Conservation (phyloP, 1,140 invertebrate genomes). For the Rhyzopertha dominica region DNA sequence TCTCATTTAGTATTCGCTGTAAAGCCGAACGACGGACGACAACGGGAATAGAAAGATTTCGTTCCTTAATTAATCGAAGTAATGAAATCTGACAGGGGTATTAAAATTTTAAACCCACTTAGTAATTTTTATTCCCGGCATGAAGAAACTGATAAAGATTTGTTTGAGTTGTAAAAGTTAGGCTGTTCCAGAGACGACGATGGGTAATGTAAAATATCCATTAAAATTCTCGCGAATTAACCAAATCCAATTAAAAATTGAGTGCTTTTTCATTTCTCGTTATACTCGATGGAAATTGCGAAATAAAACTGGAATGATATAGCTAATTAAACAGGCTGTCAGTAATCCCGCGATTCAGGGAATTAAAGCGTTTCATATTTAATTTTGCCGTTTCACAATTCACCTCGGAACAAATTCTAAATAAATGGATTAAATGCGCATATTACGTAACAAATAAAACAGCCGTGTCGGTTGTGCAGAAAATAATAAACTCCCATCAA, state of each 20-base stretch:
- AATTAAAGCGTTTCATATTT: constrained; percentile 20
- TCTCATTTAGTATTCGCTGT: too few species aligned
- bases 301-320: constrained; percentile 37
- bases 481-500: constrained; percentile 14
- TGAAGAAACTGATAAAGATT: too few species aligned
- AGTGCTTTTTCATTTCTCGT: constrained; percentile 46
- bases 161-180: constrained; percentile 31
- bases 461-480: constrained; percentile 9
- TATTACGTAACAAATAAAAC: constrained; percentile 9
- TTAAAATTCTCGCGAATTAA: constrained; percentile 47
- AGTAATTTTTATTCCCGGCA: too few species aligned
- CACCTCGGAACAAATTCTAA: constrained; percentile 9
- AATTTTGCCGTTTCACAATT: constrained; percentile 16
- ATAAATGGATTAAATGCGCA: constrained; percentile 4
- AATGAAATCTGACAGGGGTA: too few species aligned
- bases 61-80: too few species aligned
- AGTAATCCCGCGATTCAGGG: constrained; percentile 19
- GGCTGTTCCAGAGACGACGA: constrained; percentile 27
- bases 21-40: too few species aligned
- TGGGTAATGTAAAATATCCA: constrained; percentile 45
- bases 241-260: constrained; percentile 48
- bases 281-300: constrained; percentile 18
- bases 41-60: too few species aligned
- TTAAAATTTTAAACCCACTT: too few species aligned
- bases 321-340: constrained; percentile 34